phyloP scores from a whole-genome alignment of 1,140 invertebrate species.

The Chelonus insularis region DNA sequence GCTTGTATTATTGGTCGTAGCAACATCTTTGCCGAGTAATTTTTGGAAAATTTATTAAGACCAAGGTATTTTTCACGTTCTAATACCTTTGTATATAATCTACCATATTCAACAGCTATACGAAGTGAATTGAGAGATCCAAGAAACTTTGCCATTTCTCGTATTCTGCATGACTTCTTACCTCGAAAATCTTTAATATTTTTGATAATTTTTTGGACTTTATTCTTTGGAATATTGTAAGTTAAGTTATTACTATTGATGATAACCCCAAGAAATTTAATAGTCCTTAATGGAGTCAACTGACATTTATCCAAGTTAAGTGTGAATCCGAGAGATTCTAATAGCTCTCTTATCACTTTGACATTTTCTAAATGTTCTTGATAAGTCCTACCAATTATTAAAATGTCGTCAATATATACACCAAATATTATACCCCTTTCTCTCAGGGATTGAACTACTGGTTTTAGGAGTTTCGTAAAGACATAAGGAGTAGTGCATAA shows the following conservation, averaged over 20 bases:
- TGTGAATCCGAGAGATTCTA: not conserved
- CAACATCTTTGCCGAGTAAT: not conserved
- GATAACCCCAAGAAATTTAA: constrained; percentile 8
- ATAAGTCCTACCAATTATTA: not conserved
- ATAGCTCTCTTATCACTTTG: too few species aligned
- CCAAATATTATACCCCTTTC: constrained; percentile 1
- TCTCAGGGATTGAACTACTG: constrained; percentile 5
- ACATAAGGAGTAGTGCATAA: constrained; percentile 4
- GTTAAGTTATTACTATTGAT: not conserved
- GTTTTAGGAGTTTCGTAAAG: constrained; percentile 24
- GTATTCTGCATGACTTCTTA: too few species aligned
- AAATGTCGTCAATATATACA: constrained; percentile 24
- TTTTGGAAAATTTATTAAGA: constrained; percentile 1
- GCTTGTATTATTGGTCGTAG: too few species aligned
- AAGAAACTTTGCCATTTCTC: too few species aligned
- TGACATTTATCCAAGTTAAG: constrained; percentile 1
- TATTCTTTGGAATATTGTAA: not conserved
- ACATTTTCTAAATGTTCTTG: too few species aligned
- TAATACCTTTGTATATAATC: constrained; percentile 3
- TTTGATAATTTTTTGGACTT: too few species aligned
- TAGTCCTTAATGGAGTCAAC: not conserved
- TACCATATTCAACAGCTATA: too few species aligned
- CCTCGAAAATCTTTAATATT: too few species aligned
- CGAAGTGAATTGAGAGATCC: too few species aligned
- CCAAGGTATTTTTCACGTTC: not conserved